phyloP scores from a whole-genome alignment of 2,797 vertebrate species.

The Eulemur albifrons region DNA sequence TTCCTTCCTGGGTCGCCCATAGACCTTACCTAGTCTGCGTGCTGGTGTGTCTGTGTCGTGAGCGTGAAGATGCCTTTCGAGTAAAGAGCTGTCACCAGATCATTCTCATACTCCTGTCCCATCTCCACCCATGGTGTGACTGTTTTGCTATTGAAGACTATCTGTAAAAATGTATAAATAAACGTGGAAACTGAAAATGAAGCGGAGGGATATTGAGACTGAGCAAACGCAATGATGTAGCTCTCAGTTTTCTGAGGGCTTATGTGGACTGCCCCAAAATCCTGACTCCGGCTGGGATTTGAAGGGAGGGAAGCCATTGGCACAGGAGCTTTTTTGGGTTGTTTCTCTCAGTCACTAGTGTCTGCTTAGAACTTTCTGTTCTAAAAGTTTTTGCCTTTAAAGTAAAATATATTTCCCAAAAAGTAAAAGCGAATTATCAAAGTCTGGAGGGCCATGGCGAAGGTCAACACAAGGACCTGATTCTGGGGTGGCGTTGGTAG shows the following conservation, averaged over 20 bases:
- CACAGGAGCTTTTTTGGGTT: slow-evolving; percentile 36
- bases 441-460: background rate
- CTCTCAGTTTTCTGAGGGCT: slow-evolving; percentile 67
- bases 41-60: slow-evolving; percentile 59
- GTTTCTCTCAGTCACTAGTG: slow-evolving; percentile 48
- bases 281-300: background rate
- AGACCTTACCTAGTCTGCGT: background rate
- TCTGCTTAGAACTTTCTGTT: slow-evolving; percentile 61
- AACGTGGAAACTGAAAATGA: slow-evolving; percentile 76
- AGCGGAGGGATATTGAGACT: slow-evolving; percentile 60
- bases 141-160: slow-evolving; percentile 81
- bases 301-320: background rate
- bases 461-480: background rate
- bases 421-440: slow-evolving; percentile 31
- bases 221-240: slow-evolving; percentile 42
- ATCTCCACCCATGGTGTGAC: slow-evolving; percentile 74
- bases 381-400: slow-evolving; percentile 62
- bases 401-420: slow-evolving; percentile 54
- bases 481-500: background rate
- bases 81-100: slow-evolving; percentile 51
- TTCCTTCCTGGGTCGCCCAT: slow-evolving; percentile 32
- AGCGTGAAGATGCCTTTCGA: slow-evolving; percentile 67
- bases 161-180: slow-evolving; percentile 83
- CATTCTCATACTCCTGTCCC: slow-evolving; percentile 53
- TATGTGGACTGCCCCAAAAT: slow-evolving; percentile 42